These are phyloP conservation scores for Philereme transversata DNA, from an alignment of 2,888 invertebrate genomes.

Conservation along the genomic window DNA sequence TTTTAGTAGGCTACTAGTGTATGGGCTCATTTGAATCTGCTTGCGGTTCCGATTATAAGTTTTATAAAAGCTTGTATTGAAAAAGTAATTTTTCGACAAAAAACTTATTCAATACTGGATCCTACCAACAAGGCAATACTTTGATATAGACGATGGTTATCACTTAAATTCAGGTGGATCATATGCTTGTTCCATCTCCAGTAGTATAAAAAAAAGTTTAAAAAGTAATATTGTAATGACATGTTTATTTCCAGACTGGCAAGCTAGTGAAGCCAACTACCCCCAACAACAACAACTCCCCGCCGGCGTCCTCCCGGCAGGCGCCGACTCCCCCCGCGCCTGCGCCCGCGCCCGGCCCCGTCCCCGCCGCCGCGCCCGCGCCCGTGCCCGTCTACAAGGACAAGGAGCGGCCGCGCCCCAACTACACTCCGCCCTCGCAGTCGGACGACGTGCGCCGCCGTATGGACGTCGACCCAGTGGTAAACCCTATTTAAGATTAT, in stretches of 20 bases:
- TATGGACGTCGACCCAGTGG: constrained; percentile 38
- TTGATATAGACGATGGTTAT: no score
- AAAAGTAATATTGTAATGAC: no score
- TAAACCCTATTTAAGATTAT: background rate
- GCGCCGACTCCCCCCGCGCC: constrained; percentile 45
- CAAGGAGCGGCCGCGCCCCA: constrained; percentile 50
- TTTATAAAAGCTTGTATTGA: no score
- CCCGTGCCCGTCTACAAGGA: constrained; percentile 43
- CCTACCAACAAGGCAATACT: no score
- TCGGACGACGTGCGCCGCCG: constrained; percentile 37
- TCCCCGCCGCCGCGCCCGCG: constrained; percentile 16
- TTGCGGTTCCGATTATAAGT: no score
- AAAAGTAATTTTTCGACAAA: no score
- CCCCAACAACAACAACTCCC: constrained; percentile 56
- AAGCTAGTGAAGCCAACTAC: constrained; percentile 85
- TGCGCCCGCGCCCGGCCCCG: constrained; percentile 34
- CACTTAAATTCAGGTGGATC: no score
- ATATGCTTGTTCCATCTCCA: no score
- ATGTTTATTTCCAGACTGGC: constrained; percentile 69
- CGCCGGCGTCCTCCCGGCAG: constrained; percentile 38
- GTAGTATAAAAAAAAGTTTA: no score
- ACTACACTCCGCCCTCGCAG: constrained; percentile 53
- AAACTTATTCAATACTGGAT: no score
- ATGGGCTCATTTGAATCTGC: no score
- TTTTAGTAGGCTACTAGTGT: no score